Base-by-base conservation (phyloP, 1,140 invertebrate species). In the Drosophila orosa region DNA sequence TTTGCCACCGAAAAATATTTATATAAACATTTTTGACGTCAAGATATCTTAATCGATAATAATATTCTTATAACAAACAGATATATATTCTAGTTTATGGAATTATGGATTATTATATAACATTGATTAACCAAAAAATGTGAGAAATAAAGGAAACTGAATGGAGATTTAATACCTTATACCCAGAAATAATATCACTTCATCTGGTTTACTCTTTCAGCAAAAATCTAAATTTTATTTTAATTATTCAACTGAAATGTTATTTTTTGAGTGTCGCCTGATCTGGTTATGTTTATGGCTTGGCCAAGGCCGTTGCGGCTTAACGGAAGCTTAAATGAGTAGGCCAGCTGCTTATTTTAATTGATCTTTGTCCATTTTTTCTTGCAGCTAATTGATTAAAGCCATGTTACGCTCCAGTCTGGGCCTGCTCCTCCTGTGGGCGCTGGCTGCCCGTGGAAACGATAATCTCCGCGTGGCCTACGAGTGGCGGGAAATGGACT, bases 401-500 rank as follows among this genome's bases (percentile, higher is more conserved):
- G 82, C 15, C 59, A 71, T 62, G 69, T 27, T 74, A 10, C 48
- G 39, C 10, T 10, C 45, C 29, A 50, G 29, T 29, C 13, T 52
- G 31, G 68, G 48, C 37, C 44, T 78, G 27, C 45, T 86, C 13
- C 31, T 79, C 27, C 63, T 86, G 37, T 78, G 74, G 37, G 56
- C 75, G 67, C 48, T 67, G 48, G 33, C 66, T 33, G 68, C 62
- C 37, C 42, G 37, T 42, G 84, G 80, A 82, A 95, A 94, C 89
- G 95, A 95, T 83, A 94, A 95, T 92, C 92, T 96, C 35, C 93
- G 93, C 48, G 94, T 95, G 5, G 93, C 93, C 13, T 96, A 94
- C 87, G 94, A 95, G 78, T 96, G 95, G 95, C 95, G 94, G 67
- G 94, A 95, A 87, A 92, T 96, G 19, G 95, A 96, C 77, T 96